Evolutionary conservation across 1,140 invertebrate species (phyloP).

Genomic region (Epicauta chinensis): DNA sequence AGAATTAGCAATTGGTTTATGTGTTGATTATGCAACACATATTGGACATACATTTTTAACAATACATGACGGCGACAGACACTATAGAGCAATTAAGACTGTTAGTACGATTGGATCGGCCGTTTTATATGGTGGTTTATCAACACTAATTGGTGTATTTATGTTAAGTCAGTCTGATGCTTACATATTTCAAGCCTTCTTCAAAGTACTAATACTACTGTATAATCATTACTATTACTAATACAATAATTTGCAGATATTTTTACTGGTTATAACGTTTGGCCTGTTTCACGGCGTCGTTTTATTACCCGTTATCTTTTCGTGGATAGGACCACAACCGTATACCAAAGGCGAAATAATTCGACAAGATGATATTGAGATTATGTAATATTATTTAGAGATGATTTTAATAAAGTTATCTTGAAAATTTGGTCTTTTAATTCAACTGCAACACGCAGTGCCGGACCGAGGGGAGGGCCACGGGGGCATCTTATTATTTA

Average conservation of each 20-base stretch:
- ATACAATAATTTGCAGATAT: constrained; percentile 50
- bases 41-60: constrained; percentile 77
- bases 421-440: too few relatives aligned
- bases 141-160: constrained; percentile 70
- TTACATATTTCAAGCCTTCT: constrained; percentile 76
- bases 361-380: constrained; percentile 21
- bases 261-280: constrained; percentile 67
- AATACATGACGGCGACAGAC: constrained; percentile 47
- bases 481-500: too few relatives aligned
- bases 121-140: constrained; percentile 73
- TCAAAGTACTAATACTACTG: constrained; percentile 50
- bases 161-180: constrained; percentile 64
- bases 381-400: not conserved
- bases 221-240: not conserved
- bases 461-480: too few relatives aligned
- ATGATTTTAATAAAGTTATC: too few relatives aligned
- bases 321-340: constrained; percentile 59
- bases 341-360: constrained; percentile 36
- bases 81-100: constrained; percentile 59
- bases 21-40: constrained; percentile 85
- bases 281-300: constrained; percentile 71
- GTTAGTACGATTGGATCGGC: constrained; percentile 72
- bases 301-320: constrained; percentile 67
- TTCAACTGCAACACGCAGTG: too few relatives aligned
- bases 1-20: constrained; percentile 79